These are phyloP conservation scores for Drosophila tropicalis DNA, from an alignment of 1,140 invertebrate genomes.

Conservation along the genomic window DNA sequence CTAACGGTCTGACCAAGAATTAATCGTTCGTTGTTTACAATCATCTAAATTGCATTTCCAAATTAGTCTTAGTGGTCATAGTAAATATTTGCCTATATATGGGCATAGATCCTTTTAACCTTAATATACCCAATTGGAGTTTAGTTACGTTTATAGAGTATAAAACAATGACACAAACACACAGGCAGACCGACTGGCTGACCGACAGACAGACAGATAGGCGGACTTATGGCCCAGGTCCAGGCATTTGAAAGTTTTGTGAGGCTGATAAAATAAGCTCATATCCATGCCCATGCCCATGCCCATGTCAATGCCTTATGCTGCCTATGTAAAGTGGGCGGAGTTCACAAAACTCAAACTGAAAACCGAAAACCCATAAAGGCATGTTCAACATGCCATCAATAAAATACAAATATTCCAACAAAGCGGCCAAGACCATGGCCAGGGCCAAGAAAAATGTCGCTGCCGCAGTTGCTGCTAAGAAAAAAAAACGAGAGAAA, in stretches of 20 bases:
- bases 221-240: not conserved
- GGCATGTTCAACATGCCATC: conserved; percentile 79
- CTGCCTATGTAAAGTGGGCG: conserved; percentile 73
- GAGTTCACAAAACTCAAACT: conserved; percentile 24
- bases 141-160: not conserved
- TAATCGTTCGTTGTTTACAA: too few species aligned
- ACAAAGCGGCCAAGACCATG: conserved; percentile 23
- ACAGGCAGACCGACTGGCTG: not conserved
- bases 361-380: conserved; percentile 73
- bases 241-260: conserved; percentile 63
- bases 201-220: too few species aligned
- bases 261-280: conserved; percentile 44
- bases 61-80: too few species aligned
- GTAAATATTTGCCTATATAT: too few species aligned
- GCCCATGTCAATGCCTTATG: not conserved
- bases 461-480: not conserved
- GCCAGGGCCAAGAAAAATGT: conserved; percentile 18
- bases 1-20: too few species aligned
- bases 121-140: not conserved
- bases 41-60: too few species aligned
- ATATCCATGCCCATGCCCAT: not conserved
- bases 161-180: conserved; percentile 10
- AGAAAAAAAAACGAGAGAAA: not conserved
- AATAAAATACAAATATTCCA: conserved; percentile 74
- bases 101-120: too few species aligned